Conservation (phyloP, 2,113 vertebrate species). For the Myanophis thanlyinensis region DNA sequence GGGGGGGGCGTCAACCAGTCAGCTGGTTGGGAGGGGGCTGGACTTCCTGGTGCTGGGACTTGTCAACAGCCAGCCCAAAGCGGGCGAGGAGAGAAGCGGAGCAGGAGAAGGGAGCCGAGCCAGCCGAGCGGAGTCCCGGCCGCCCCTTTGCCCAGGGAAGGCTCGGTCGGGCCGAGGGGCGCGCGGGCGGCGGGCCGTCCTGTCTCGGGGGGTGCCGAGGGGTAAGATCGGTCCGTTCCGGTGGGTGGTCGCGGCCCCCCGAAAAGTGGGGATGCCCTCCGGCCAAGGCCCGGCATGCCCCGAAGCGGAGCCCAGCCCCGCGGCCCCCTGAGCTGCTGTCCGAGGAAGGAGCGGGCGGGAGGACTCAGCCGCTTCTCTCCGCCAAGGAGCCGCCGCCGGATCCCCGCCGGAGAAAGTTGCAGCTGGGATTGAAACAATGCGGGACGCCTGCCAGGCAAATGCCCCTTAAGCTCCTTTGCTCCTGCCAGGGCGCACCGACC, state of each 20-base stretch:
- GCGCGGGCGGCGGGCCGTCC: background rate
- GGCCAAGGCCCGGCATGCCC: background rate
- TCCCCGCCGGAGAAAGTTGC: background rate
- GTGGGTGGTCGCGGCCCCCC: background rate
- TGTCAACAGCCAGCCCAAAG: background rate
- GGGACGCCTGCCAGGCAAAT: background rate
- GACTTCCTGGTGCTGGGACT: conserved; percentile 6
- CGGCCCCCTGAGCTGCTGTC: background rate
- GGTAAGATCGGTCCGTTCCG: background rate
- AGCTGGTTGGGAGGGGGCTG: background rate
- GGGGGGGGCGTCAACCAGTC: background rate
- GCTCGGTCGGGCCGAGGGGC: too few relatives aligned
- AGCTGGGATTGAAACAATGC: background rate
- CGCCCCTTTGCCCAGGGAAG: background rate
- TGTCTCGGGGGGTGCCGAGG: background rate
- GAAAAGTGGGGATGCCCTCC: background rate
- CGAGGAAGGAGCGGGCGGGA: background rate
- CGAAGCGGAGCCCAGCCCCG: background rate
- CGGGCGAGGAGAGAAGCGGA: background rate
- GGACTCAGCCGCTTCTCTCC: too few relatives aligned
- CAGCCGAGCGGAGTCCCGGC: background rate
- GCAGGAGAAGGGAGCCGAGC: too few relatives aligned
- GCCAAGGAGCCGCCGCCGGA: background rate
- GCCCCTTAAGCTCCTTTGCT: background rate
- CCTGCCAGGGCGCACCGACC: background rate